Evolutionary conservation across 2,888 invertebrate species (phyloP).

Genomic region (Thera britannica): DNA sequence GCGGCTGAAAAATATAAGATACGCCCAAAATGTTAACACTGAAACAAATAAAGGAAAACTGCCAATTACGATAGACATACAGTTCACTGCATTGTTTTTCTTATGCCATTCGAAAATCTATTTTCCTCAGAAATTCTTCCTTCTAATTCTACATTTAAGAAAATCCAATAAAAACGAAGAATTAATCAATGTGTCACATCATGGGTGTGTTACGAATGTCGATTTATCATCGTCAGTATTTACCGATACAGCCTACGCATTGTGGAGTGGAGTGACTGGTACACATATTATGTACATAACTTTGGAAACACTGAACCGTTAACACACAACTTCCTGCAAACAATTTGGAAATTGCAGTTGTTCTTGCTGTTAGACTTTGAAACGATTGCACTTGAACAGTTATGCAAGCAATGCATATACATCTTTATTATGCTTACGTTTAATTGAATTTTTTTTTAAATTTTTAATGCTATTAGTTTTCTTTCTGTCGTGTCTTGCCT

Average conservation of each 20-base stretch:
- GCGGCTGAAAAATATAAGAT: too few species aligned
- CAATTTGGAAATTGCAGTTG: slow-evolving; percentile 5
- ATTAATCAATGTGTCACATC: background rate
- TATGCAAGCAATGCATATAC: too few species aligned
- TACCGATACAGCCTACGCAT: background rate
- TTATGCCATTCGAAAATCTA: background rate
- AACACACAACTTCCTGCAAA: slow-evolving; percentile 10
- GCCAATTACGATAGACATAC: background rate
- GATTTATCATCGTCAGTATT: background rate
- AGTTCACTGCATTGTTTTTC: background rate
- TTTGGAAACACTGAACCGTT: background rate
- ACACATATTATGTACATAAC: too few species aligned
- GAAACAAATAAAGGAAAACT: background rate
- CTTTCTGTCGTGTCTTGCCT: too few species aligned
- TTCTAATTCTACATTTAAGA: background rate
- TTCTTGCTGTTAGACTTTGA: background rate
- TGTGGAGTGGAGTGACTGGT: background rate
- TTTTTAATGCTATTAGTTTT: too few species aligned
- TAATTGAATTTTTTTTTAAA: too few species aligned
- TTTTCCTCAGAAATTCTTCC: background rate
- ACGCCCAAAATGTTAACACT: too few species aligned
- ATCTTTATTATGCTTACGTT: too few species aligned
- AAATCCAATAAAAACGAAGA: background rate
- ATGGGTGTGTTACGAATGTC: background rate
- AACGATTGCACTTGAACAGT: background rate